A percentile compares a stretch with the other conserved stretches of the same genome.
Evolutionary conservation across 2,797 vertebrate species (phyloP).

Genomic region (Eospalax fontanierii): DNA sequence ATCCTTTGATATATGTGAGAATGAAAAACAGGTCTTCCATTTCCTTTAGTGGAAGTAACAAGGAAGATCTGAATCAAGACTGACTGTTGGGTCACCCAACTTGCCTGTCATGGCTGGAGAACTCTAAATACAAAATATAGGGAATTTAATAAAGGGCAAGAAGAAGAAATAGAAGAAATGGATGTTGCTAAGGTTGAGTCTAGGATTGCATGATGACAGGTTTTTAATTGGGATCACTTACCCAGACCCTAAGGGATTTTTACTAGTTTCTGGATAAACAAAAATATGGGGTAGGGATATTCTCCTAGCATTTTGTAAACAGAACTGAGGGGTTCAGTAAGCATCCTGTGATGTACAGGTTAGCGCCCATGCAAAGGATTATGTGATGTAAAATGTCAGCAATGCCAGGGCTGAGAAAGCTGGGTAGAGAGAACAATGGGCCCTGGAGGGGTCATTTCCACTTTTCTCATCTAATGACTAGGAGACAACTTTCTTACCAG

Average conservation of each 20-base stretch:
- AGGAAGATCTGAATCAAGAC: neutral
- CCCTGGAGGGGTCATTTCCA: neutral
- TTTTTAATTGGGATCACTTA: neutral
- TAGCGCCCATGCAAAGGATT: neutral
- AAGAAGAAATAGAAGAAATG: neutral
- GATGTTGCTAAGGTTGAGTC: neutral
- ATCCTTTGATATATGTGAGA: neutral
- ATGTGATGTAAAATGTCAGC: neutral
- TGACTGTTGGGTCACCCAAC: neutral
- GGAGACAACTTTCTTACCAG: neutral
- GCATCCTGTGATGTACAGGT: neutral
- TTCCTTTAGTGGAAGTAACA: neutral
- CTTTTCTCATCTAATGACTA: conserved; percentile 5
- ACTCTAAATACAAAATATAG: neutral
- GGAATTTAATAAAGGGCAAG: neutral
- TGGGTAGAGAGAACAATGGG: neutral
- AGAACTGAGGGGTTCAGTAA: neutral
- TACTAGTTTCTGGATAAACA: conserved; percentile 14
- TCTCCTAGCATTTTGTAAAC: neutral
- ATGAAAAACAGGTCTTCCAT: neutral
- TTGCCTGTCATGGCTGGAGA: neutral
- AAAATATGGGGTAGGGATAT: neutral
- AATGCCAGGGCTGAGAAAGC: neutral
- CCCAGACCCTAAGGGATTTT: neutral
- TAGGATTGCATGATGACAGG: neutral